Percentiles rank a stretch among this genome's conserved stretches.
phyloP scores from a whole-genome alignment of 2,888 invertebrate species.

The Hesperia comma region DNA sequence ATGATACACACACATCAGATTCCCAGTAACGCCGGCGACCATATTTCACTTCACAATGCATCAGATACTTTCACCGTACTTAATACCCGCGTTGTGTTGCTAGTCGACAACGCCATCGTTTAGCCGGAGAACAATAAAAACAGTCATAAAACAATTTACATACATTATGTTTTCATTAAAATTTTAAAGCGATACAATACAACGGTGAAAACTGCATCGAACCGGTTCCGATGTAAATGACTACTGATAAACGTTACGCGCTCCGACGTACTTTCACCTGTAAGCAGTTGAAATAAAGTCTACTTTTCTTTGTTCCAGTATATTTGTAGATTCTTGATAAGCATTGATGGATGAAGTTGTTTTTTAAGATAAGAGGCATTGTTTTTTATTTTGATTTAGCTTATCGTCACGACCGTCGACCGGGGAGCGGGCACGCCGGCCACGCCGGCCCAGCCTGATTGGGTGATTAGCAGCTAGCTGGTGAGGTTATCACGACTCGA shows the following conservation, averaged over 20 bases:
- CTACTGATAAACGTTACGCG: constrained; percentile 23
- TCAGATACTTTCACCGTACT: no score
- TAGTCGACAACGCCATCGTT: constrained; percentile 21
- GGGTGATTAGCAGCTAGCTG: constrained; percentile 37
- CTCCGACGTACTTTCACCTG: not conserved
- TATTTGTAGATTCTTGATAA: constrained; percentile 41
- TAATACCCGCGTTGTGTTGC: not conserved
- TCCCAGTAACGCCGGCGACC: no score
- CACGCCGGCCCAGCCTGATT: constrained; percentile 38
- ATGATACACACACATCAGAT: no score
- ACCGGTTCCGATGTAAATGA: constrained; percentile 39
- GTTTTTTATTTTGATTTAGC: constrained; percentile 38
- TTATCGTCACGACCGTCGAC: constrained; percentile 35
- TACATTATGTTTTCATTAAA: constrained; percentile 43
- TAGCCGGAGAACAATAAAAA: constrained; percentile 39
- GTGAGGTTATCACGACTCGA: not conserved
- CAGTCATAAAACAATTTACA: constrained; percentile 42
- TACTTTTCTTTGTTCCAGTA: constrained; percentile 2
- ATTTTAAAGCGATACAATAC: constrained; percentile 37
- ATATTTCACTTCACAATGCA: no score
- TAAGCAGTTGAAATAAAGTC: not conserved
- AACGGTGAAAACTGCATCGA: constrained; percentile 44
- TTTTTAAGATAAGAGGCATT: constrained; percentile 44
- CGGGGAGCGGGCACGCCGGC: not conserved
- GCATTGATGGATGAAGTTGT: constrained; percentile 46